phyloP scores from a whole-genome alignment of 2,113 vertebrate genomes.

The Sus scrofa region DNA sequence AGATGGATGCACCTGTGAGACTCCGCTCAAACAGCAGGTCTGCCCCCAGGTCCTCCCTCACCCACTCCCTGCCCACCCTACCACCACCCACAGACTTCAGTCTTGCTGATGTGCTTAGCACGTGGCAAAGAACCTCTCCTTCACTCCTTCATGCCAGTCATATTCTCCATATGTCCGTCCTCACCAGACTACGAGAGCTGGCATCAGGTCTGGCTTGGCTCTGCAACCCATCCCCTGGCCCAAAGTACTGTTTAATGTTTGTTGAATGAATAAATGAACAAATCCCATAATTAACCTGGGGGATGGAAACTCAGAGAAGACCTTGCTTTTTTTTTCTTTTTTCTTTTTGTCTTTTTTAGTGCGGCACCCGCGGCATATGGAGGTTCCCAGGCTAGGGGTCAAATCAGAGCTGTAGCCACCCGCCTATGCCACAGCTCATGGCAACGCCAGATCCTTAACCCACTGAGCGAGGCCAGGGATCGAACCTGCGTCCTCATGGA shows the following conservation, averaged over 20 bases:
- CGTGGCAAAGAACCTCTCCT: background rate
- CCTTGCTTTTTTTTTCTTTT: no score
- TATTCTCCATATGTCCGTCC: background rate
- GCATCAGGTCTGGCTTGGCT: background rate
- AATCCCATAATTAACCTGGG: background rate
- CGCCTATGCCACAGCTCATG: no score
- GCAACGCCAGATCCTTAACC: no score
- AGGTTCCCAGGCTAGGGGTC: no score
- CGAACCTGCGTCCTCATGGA: no score
- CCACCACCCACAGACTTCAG: background rate
- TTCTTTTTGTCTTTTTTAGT: no score
- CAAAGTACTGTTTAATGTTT: background rate
- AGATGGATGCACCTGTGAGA: background rate
- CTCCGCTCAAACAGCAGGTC: no score
- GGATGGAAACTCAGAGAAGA: background rate
- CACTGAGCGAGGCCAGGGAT: no score
- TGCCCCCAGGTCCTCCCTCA: rapidly evolving
- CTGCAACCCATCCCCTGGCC: background rate
- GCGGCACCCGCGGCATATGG: no score
- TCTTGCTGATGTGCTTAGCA: rapidly evolving
- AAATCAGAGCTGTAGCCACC: no score
- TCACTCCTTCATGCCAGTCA: background rate
- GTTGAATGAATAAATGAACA: background rate
- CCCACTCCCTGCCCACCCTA: background rate
- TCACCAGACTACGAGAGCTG: background rate